Conservation (phyloP, 1,140 invertebrate species). For the Berghia stephanieae region DNA sequence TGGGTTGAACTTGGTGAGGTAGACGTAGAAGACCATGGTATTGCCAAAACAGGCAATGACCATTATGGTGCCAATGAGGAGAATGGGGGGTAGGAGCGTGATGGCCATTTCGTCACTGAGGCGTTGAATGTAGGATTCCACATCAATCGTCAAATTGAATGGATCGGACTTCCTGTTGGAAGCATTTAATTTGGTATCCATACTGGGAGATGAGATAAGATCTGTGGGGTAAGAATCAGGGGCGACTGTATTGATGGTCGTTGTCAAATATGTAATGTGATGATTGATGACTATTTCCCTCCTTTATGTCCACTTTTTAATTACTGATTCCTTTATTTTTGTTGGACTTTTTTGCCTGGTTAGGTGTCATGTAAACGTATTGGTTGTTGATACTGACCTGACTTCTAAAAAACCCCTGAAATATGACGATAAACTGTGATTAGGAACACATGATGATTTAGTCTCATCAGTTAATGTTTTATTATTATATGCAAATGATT, state of each 20-base stretch:
- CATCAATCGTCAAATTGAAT: neutral
- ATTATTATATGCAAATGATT: too few relatives aligned
- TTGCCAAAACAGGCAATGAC: constrained; percentile 44
- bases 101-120: constrained; percentile 27
- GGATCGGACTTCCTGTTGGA: neutral
- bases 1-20: constrained; percentile 39
- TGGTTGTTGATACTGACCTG: too few relatives aligned
- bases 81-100: constrained; percentile 37
- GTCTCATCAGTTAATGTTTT: too few relatives aligned
- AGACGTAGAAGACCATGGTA: constrained; percentile 42
- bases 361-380: too few relatives aligned
- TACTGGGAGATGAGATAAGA: neutral
- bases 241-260: neutral
- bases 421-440: too few relatives aligned
- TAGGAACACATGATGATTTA: too few relatives aligned
- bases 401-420: too few relatives aligned
- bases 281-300: neutral
- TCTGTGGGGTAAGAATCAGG: neutral
- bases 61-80: constrained; percentile 40
- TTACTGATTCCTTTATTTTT: too few relatives aligned
- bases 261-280: neutral
- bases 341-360: too few relatives aligned
- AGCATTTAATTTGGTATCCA: neutral
- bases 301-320: too few relatives aligned
- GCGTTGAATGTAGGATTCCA: neutral